phyloP scores from a whole-genome alignment of 2,888 invertebrate species.

The Ophraella communa region DNA sequence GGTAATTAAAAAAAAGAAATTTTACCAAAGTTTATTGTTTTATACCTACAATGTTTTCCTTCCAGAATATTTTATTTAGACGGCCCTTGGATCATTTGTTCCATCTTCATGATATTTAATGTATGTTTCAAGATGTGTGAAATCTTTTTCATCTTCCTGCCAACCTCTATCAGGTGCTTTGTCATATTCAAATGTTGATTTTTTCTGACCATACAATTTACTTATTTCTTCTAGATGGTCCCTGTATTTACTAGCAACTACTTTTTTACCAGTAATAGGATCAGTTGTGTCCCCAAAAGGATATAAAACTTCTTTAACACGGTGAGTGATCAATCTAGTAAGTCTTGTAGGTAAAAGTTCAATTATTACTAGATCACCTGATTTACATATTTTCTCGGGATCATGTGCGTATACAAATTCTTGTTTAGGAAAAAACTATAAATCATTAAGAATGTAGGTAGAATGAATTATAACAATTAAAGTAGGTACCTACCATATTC shows the following conservation, averaged over 20 bases:
- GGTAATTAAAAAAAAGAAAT: too few species aligned
- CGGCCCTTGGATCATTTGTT: slow-evolving; percentile 74
- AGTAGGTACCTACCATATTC: slow-evolving; percentile 69
- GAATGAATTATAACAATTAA: too few species aligned
- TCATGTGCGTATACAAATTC: slow-evolving; percentile 80
- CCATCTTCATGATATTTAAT: slow-evolving; percentile 81
- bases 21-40: too few species aligned
- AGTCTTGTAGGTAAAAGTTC: slow-evolving; percentile 75
- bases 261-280: slow-evolving; percentile 82
- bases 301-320: slow-evolving; percentile 80
- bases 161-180: slow-evolving; percentile 81
- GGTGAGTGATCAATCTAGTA: slow-evolving; percentile 79
- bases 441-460: slow-evolving; percentile 45
- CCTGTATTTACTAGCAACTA: slow-evolving; percentile 75
- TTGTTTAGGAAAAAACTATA: slow-evolving; percentile 79
- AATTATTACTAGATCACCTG: slow-evolving; percentile 83
- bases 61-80: slow-evolving; percentile 55
- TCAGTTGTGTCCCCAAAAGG: slow-evolving; percentile 86
- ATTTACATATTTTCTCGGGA: slow-evolving; percentile 77
- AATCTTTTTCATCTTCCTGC: slow-evolving; percentile 83
- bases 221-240: slow-evolving; percentile 74
- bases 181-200: slow-evolving; percentile 75
- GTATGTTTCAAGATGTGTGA: slow-evolving; percentile 77
- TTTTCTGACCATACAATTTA: slow-evolving; percentile 73
- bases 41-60: not conserved